Conservation (phyloP, 2,888 invertebrate genomes). For the Drosophila recens region DNA sequence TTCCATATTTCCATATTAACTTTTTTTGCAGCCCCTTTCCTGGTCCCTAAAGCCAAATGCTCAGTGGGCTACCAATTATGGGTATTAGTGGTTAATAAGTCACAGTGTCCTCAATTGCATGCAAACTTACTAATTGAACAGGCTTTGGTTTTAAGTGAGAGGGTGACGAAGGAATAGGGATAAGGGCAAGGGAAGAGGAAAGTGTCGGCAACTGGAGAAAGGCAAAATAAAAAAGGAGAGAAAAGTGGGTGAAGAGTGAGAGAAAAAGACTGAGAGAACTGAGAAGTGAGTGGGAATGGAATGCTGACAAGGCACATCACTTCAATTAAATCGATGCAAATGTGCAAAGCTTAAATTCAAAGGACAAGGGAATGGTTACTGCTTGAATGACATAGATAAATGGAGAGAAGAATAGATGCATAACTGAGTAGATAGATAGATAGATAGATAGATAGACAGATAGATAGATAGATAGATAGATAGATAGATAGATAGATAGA, state of each 20-base stretch:
- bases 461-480: neutral
- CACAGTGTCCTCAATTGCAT: slow-evolving; percentile 55
- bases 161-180: neutral
- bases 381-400: slow-evolving; percentile 14
- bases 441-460: neutral
- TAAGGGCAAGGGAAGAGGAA: neutral
- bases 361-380: neutral
- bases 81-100: slow-evolving; percentile 62
- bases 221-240: neutral
- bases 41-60: slow-evolving; percentile 11
- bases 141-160: neutral
- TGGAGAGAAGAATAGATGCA: neutral
- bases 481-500: neutral
- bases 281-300: neutral
- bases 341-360: neutral
- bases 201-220: neutral
- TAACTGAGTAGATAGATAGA: neutral
- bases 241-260: neutral
- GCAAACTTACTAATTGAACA: slow-evolving; percentile 52
- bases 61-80: slow-evolving; percentile 54
- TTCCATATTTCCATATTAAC: no score
- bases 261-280: neutral
- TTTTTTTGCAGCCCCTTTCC: slow-evolving; percentile 10
- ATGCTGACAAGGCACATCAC: slow-evolving; percentile 28
- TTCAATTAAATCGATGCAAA: slow-evolving; percentile 32